Percentiles rank a stretch among this genome's conserved stretches.
Evolutionary conservation across 2,113 vertebrate genomes (phyloP).

Genomic region (Scomber japonicus): DNA sequence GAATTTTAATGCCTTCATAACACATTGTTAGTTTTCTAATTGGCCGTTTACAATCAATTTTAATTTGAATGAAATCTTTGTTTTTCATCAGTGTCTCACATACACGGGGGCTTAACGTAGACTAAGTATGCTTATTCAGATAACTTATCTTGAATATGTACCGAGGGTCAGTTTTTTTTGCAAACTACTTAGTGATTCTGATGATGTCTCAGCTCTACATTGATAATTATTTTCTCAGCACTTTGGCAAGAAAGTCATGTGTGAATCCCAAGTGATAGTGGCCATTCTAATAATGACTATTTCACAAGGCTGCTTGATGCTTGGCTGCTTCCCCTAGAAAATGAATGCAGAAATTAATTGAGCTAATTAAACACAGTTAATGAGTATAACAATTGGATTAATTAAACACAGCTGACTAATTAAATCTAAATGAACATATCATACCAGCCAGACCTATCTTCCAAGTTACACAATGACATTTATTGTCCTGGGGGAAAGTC

Average conservation of each 20-base stretch:
- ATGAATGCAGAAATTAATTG: conserved; percentile 61
- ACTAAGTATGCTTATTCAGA: conserved; percentile 13
- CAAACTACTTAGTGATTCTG: background rate
- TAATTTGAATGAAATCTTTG: conserved; percentile 26
- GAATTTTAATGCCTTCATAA: conserved; percentile 49
- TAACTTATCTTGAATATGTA: background rate
- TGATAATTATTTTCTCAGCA: conserved; percentile 40
- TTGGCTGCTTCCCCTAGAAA: conserved; percentile 33
- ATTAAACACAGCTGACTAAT: conserved; percentile 72
- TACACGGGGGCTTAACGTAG: background rate
- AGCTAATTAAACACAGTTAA: conserved; percentile 71
- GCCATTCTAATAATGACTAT: conserved; percentile 55
- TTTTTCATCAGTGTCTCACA: conserved; percentile 3
- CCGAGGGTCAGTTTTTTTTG: background rate
- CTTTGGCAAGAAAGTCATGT: conserved; percentile 35
- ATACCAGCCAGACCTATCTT: conserved; percentile 42
- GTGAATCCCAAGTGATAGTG: conserved; percentile 53
- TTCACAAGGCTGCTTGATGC: conserved; percentile 48
- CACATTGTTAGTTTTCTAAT: conserved; percentile 36
- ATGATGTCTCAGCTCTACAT: background rate
- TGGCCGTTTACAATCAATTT: conserved; percentile 35
- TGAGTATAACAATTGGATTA: conserved; percentile 70
- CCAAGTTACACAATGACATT: conserved; percentile 26
- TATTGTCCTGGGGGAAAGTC: conserved; percentile 27
- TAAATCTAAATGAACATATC: conserved; percentile 68